Base-by-base conservation (phyloP, 2,888 invertebrate genomes). In the Calameuta filiformis region DNA sequence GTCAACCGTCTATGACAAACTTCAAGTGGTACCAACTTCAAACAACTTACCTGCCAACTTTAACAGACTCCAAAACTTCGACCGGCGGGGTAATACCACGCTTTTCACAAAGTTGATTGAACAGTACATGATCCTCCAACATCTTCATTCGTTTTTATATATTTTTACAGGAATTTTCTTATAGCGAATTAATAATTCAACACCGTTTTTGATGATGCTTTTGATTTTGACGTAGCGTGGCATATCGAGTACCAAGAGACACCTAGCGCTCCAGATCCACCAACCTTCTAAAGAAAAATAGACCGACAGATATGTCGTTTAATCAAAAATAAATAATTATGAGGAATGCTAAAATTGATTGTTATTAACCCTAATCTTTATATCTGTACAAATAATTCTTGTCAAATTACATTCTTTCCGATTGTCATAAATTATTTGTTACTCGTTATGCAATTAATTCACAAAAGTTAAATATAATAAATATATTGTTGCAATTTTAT, bases 81-180 rank as follows among this genome's bases (percentile, higher is more conserved):
- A 82, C 76, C 12, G 87, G 86, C 35, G 84, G 77, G 23, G 83
- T 76, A 78, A 90, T 85, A 12, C 85, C 84, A 1, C 83, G 83
- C 79, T 89, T 88, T 75, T 87, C 82, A 77, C 89, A 90, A 9
- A 90, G 80, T 75, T 89, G 87, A 68, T 81, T 73, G 74, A 88
- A 90, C 56, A 90, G 80, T 35, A 89, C 88, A 77, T 86, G 84
- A 81, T 90, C 89, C 73, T 87, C 81, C 69, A 87, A 81, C 88
- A 88, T 88, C 76, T 81, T 84, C 73, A 81, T 78, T 15, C 2
- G 34, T 31, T 12, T 12, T 23, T 71, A 12, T 31, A 71, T 33
- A 71, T 31, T 71, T 71, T 71, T 34, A 31, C 71, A 34, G 71
- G 23, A 34, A 71, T 33, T 71, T 71, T 71, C 71, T 34, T 33